These are phyloP conservation scores for Prunella fulvescens DNA, from an alignment of 2,113 vertebrate genomes.

Conservation along the genomic window DNA sequence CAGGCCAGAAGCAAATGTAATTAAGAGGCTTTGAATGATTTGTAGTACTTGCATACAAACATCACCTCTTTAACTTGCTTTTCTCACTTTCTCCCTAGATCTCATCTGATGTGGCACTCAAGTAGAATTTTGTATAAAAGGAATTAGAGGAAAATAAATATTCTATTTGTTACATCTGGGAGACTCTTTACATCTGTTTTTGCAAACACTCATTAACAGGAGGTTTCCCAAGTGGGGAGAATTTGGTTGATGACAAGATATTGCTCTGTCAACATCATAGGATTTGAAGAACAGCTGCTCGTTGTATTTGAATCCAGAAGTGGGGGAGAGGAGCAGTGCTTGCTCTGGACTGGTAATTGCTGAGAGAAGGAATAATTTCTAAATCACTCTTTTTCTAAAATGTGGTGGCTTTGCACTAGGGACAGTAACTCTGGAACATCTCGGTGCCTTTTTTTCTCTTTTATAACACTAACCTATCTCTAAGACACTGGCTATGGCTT, in stretches of 20 bases:
- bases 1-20: not conserved
- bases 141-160: not conserved
- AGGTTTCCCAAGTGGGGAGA: not conserved
- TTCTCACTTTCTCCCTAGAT: not conserved
- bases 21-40: not conserved
- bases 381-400: not conserved
- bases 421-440: not conserved
- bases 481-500: not conserved
- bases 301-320: not conserved
- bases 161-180: not conserved
- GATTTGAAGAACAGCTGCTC: not conserved
- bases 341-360: not conserved
- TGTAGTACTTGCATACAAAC: not conserved
- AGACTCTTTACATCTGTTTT: not conserved
- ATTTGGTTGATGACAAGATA: not conserved
- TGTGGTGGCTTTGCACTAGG: not conserved
- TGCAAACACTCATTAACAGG: not conserved
- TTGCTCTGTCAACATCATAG: not conserved
- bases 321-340: not conserved
- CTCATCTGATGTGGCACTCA: not conserved
- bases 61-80: not conserved
- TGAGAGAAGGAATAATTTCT: not conserved
- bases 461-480: conserved; percentile 15
- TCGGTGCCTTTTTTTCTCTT: not conserved
- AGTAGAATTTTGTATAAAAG: not conserved